These are phyloP conservation scores for Pandion haliaetus DNA, from an alignment of 2,113 vertebrate genomes.

Conservation along the genomic window DNA sequence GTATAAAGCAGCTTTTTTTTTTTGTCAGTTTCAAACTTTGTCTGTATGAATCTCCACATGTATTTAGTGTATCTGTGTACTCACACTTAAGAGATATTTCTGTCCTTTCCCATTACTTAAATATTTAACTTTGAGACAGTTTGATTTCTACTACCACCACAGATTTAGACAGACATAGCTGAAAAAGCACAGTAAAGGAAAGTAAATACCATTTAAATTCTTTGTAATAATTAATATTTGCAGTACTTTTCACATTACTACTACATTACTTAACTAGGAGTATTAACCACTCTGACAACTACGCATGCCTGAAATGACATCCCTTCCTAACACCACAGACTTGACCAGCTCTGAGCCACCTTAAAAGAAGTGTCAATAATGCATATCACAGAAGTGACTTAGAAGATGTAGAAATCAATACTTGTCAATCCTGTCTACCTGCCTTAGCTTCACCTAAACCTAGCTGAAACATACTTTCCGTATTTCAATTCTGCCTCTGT, in stretches of 20 bases:
- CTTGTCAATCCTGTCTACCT: not conserved
- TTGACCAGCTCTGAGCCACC: not conserved
- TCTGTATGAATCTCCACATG: not conserved
- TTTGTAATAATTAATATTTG: not conserved
- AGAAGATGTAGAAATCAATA: slow-evolving; percentile 27
- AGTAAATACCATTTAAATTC: not conserved
- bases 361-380: not conserved
- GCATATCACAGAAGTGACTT: not conserved
- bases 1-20: not conserved
- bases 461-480: not conserved
- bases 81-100: not conserved
- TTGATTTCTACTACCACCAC: not conserved
- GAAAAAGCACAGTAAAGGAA: not conserved
- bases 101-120: not conserved
- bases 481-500: not conserved
- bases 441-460: not conserved
- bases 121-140: not conserved
- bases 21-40: not conserved
- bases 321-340: not conserved
- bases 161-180: not conserved
- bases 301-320: not conserved
- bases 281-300: not conserved
- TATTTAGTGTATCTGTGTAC: not conserved
- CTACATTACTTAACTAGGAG: not conserved
- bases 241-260: not conserved